These are phyloP conservation scores for Sebastes elongatus DNA, from an alignment of 2,797 vertebrate species.

Conservation along the genomic window DNA sequence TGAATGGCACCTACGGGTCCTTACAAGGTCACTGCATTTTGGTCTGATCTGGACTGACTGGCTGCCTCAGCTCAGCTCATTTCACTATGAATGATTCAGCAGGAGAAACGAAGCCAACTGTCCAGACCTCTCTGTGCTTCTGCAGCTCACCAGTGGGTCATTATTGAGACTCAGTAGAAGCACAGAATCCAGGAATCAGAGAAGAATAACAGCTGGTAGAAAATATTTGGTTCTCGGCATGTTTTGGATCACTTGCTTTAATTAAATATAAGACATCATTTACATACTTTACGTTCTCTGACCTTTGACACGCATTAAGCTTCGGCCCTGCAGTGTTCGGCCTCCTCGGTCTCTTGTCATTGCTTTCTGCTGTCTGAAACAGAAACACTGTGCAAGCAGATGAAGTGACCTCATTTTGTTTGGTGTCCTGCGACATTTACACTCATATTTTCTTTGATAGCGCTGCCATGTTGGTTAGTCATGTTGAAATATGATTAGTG, in stretches of 20 bases:
- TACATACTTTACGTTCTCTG: neutral
- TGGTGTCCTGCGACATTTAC: neutral
- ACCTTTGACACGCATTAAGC: neutral
- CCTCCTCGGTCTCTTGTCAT: neutral
- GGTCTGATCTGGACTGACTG: constrained; percentile 38
- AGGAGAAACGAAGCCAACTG: constrained; percentile 26
- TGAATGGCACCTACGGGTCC: neutral
- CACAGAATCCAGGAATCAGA: neutral
- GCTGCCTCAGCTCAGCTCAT: constrained; percentile 27
- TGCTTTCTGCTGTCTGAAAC: neutral
- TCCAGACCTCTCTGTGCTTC: neutral
- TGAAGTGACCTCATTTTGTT: constrained; percentile 6
- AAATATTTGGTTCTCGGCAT: neutral
- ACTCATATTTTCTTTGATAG: neutral
- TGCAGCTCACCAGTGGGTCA: neutral
- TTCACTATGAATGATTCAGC: constrained; percentile 56
- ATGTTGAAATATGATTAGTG: neutral
- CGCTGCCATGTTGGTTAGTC: neutral
- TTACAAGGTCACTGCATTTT: neutral
- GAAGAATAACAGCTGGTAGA: neutral
- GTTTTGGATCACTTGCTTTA: neutral
- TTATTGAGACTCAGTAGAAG: neutral
- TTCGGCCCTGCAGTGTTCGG: neutral
- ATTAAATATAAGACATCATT: neutral
- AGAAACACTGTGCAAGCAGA: neutral